phyloP scores from a whole-genome alignment of 2,797 vertebrate genomes.

The Acropternis orthonyx region DNA sequence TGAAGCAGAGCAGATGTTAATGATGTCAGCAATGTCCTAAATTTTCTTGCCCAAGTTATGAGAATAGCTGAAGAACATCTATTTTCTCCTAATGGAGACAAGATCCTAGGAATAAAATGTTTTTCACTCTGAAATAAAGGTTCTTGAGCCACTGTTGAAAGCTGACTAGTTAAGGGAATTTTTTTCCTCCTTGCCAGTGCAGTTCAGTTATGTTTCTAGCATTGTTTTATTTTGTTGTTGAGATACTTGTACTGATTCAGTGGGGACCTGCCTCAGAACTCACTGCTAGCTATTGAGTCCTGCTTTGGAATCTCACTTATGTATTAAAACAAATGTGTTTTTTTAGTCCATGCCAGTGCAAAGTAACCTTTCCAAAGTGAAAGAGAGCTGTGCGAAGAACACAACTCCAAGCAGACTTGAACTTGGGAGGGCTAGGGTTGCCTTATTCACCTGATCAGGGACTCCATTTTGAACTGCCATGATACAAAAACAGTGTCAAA shows the following conservation, averaged over 20 bases:
- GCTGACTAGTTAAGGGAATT: not conserved
- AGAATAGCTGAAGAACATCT: not conserved
- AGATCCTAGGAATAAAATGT: not conserved
- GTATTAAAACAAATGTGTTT: not conserved
- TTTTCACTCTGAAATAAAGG: not conserved
- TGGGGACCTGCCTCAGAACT: not conserved
- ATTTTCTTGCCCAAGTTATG: not conserved
- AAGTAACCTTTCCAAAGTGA: constrained; percentile 1
- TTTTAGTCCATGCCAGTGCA: not conserved
- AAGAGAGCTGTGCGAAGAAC: not conserved
- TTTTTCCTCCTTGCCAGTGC: not conserved
- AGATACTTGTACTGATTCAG: not conserved
- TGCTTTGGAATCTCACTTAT: constrained; percentile 12
- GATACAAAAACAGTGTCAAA: not conserved
- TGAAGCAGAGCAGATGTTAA: not conserved
- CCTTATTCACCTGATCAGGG: not conserved
- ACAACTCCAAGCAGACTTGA: not conserved
- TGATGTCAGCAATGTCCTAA: not conserved
- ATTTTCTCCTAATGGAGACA: not conserved
- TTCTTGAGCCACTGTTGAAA: not conserved
- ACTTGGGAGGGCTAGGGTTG: not conserved
- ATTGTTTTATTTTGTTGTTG: not conserved
- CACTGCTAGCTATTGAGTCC: not conserved
- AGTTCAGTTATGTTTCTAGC: not conserved
- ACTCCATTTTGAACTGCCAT: not conserved